Conservation (phyloP, 2,888 invertebrate species). For the Adineta ricciae region DNA sequence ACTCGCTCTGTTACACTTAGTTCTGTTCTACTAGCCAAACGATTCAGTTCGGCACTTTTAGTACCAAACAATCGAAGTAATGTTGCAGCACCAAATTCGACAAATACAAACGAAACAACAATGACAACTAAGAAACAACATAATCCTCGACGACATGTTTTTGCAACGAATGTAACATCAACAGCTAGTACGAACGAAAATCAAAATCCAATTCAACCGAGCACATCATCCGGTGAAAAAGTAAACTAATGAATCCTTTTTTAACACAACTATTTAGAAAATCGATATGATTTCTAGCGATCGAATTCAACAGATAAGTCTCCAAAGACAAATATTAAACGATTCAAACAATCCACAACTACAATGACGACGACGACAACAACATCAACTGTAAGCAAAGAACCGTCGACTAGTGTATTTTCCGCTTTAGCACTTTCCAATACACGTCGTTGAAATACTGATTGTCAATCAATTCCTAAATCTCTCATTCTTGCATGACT, state of each 20-base stretch:
- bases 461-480: not conserved
- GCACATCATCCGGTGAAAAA: not conserved
- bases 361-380: not conserved
- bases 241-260: not conserved
- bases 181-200: not conserved
- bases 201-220: not conserved
- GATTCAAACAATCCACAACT: not conserved
- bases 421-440: not conserved
- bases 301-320: not conserved
- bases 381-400: not conserved
- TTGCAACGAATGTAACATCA: not conserved
- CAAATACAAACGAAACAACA: not conserved
- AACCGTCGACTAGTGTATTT: not conserved
- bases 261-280: too few species aligned
- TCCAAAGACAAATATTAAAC: not conserved
- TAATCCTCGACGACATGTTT: slow-evolving; percentile 13
- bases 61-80: not conserved
- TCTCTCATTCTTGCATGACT: not conserved
- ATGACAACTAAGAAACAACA: not conserved
- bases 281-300: not conserved
- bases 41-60: not conserved
- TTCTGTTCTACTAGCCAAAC: not conserved
- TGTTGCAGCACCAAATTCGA: not conserved
- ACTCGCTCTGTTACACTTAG: not conserved
- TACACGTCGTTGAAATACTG: not conserved